These are phyloP conservation scores for Furnarius figulus DNA, from an alignment of 2,113 vertebrate species.

Conservation along the genomic window DNA sequence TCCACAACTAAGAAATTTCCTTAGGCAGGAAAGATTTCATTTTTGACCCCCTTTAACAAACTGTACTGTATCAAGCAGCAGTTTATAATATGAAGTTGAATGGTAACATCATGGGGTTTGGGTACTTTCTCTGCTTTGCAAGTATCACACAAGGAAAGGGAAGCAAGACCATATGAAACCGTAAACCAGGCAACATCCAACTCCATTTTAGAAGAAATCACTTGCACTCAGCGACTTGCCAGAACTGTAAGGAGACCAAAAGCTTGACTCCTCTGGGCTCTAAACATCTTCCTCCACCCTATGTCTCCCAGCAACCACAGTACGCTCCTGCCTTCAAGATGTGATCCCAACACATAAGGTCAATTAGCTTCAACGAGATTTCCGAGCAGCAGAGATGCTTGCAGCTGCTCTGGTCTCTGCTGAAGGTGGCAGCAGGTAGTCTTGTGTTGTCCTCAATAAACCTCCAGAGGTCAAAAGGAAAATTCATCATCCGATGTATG, in stretches of 20 bases:
- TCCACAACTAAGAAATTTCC: not conserved
- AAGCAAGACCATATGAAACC: accelerated
- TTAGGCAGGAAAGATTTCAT: not conserved
- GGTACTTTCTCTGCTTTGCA: not conserved
- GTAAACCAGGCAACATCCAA: not conserved
- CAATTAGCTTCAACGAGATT: not conserved
- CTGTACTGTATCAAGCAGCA: not conserved
- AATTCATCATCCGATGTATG: accelerated
- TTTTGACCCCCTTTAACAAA: not conserved
- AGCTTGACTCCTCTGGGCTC: not conserved
- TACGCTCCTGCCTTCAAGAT: not conserved
- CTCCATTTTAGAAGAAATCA: not conserved
- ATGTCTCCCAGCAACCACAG: not conserved
- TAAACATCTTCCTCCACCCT: not conserved
- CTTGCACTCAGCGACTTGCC: not conserved
- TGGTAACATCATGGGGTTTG: not conserved
- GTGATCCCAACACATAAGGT: not conserved
- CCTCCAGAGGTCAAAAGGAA: not conserved
- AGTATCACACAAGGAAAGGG: not conserved
- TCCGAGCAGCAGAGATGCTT: not conserved
- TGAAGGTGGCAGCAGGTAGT: not conserved
- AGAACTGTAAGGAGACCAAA: not conserved
- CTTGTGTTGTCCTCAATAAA: not conserved
- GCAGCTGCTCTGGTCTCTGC: not conserved
- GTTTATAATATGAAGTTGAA: not conserved